Percentiles rank a stretch among this genome's conserved stretches.
These are phyloP conservation scores for Lepidurus packardi DNA, from an alignment of 1,140 invertebrate species.

Conservation along the genomic window DNA sequence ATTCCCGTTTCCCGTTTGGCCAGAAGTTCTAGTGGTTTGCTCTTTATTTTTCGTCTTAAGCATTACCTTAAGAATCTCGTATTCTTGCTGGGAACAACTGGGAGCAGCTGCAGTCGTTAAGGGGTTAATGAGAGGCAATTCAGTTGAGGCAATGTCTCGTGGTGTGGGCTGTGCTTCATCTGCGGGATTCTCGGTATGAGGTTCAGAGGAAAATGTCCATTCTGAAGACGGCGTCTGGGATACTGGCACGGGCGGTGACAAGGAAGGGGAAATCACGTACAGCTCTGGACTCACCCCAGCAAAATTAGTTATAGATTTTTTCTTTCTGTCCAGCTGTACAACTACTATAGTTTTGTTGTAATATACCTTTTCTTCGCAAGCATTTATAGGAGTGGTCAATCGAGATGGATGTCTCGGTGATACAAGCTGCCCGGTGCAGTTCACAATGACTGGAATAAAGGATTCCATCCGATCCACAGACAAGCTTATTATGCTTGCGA, in stretches of 20 bases:
- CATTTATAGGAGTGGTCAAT: slow-evolving; percentile 43
- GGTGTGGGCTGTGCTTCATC: not conserved
- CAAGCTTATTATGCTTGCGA: slow-evolving; percentile 51
- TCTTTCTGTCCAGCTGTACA: not conserved
- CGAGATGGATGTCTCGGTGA: slow-evolving; percentile 53
- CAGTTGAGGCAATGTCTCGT: slow-evolving; percentile 7
- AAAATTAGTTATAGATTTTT: not conserved
- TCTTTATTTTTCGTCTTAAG: not conserved
- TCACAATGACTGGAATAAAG: slow-evolving; percentile 71
- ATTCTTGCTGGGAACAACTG: slow-evolving; percentile 58
- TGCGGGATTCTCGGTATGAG: not conserved
- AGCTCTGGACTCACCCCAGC: not conserved
- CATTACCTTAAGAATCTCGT: slow-evolving; percentile 62
- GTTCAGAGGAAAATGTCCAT: slow-evolving; percentile 24
- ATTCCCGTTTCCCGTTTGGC: not conserved
- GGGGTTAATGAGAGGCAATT: slow-evolving; percentile 28
- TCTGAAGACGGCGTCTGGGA: slow-evolving; percentile 28
- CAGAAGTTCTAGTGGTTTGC: slow-evolving; percentile 8
- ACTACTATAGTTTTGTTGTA: slow-evolving; percentile 3
- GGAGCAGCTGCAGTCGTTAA: slow-evolving; percentile 31
- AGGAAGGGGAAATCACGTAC: slow-evolving; percentile 18
- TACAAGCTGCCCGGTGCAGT: slow-evolving; percentile 63
- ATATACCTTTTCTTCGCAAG: slow-evolving; percentile 32
- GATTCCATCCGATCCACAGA: slow-evolving; percentile 67
- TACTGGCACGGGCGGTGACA: not conserved